Evolutionary conservation across 1,140 invertebrate species (phyloP).

Genomic region (Aradophagus sp.): DNA sequence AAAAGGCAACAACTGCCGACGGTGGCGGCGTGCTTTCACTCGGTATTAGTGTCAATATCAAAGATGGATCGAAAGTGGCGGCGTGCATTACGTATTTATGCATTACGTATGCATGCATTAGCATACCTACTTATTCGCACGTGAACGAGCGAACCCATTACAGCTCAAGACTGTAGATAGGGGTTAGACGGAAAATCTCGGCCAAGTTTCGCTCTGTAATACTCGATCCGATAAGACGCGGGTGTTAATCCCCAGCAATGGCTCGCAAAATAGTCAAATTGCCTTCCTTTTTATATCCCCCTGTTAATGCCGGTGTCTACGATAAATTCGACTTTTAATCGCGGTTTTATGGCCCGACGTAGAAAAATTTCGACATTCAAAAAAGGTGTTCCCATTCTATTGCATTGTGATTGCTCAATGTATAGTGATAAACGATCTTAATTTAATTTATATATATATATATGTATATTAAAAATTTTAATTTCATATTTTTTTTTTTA

Average conservation of each 20-base stretch:
- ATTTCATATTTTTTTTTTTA: too few species aligned
- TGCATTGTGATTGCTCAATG: too few species aligned
- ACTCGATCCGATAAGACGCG: slow-evolving; percentile 52
- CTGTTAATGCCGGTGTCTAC: slow-evolving; percentile 5
- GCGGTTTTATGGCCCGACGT: slow-evolving; percentile 9
- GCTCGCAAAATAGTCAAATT: slow-evolving; percentile 49
- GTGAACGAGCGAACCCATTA: slow-evolving; percentile 56
- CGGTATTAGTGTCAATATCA: slow-evolving; percentile 50
- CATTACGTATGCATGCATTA: slow-evolving; percentile 57
- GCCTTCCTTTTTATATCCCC: slow-evolving; percentile 25
- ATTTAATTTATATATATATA: too few species aligned
- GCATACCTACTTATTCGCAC: slow-evolving; percentile 57
- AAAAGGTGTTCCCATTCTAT: too few species aligned
- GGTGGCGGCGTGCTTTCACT: slow-evolving; percentile 33
- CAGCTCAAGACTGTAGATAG: slow-evolving; percentile 51
- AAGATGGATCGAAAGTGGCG: slow-evolving; percentile 47
- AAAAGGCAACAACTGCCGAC: slow-evolving; percentile 38
- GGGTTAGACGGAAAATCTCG: slow-evolving; percentile 46
- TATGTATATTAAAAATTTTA: too few species aligned
- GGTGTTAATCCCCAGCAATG: slow-evolving; percentile 56
- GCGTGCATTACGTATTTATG: slow-evolving; percentile 54
- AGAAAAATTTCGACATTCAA: too few species aligned
- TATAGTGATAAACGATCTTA: too few species aligned
- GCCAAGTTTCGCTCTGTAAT: slow-evolving; percentile 52
- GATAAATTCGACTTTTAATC: slow-evolving; percentile 21